phyloP scores from a whole-genome alignment of 1,140 invertebrate species.

The Cheumatopsyche charites region DNA sequence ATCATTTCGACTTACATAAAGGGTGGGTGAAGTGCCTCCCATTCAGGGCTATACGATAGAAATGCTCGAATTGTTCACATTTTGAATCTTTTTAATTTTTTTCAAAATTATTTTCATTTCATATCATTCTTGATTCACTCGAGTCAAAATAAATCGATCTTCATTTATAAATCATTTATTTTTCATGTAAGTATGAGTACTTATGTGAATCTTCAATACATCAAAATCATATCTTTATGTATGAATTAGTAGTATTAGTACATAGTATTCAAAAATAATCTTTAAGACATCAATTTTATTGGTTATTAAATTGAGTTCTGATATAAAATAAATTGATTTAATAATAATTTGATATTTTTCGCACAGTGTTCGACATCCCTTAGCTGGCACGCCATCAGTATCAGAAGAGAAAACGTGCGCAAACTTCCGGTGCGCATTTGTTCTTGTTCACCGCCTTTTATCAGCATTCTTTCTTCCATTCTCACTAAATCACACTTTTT shows the following conservation, averaged over 20 bases:
- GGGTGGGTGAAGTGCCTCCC: conserved; percentile 38
- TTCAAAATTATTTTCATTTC: conserved; percentile 3
- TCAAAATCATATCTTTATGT: no score
- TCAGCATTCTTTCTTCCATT: conserved; percentile 40
- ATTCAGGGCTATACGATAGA: conserved; percentile 3
- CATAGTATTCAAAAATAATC: no score
- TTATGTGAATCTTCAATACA: no score
- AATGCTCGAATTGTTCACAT: background rate
- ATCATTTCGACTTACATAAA: conserved; percentile 49
- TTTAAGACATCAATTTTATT: no score
- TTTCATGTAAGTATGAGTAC: no score
- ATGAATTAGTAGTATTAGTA: no score
- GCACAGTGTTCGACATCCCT: conserved; percentile 12
- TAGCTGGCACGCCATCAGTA: background rate
- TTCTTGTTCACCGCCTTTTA: conserved; percentile 38
- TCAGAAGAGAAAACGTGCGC: conserved; percentile 36
- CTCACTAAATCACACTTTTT: conserved; percentile 32
- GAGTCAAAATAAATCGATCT: no score
- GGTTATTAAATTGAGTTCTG: no score
- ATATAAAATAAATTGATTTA: background rate
- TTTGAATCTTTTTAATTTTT: background rate
- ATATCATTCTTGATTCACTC: no score
- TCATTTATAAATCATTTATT: no score
- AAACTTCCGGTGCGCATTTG: conserved; percentile 43
- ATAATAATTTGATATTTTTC: background rate